A percentile compares a stretch with the other conserved stretches of the same genome.
Evolutionary conservation across 92 coral and sea anemone species (phyloP).

Genomic region (Palythoa heliodiscus): DNA sequence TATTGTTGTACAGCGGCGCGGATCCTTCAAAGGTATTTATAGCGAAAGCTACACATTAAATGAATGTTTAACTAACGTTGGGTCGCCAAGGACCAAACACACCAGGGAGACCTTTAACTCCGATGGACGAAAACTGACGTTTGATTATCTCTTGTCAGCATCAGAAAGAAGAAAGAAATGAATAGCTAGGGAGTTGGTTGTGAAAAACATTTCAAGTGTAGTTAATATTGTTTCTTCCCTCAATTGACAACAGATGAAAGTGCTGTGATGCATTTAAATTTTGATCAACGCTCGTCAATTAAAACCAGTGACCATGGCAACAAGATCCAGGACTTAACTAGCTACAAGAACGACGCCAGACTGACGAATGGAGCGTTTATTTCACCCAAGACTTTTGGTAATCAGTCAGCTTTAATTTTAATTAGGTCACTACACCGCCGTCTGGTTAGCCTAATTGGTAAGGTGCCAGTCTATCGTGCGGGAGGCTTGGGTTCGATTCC

Average conservation of each 20-base stretch:
- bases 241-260: conserved; percentile 59
- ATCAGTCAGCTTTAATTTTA: not conserved
- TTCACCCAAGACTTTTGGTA: conserved; percentile 82
- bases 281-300: conserved; percentile 56
- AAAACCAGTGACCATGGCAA: conserved; percentile 35
- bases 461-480: too few relatives aligned
- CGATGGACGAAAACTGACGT: too few relatives aligned
- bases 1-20: too few relatives aligned
- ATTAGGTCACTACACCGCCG: too few relatives aligned
- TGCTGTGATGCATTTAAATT: conserved; percentile 91
- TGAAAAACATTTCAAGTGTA: not conserved
- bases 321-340: conserved; percentile 70
- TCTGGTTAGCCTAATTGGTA: too few relatives aligned
- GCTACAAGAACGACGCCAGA: conserved; percentile 86
- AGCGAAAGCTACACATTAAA: too few relatives aligned
- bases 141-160: too few relatives aligned
- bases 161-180: not conserved
- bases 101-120: too few relatives aligned
- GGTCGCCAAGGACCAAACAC: too few relatives aligned
- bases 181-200: not conserved
- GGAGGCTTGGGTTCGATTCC: too few relatives aligned
- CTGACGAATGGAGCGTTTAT: conserved; percentile 78
- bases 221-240: not conserved
- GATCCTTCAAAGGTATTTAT: too few relatives aligned
- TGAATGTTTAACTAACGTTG: too few relatives aligned